phyloP scores from a whole-genome alignment of 1,140 invertebrate genomes.

The Doryteuthis pealeii region DNA sequence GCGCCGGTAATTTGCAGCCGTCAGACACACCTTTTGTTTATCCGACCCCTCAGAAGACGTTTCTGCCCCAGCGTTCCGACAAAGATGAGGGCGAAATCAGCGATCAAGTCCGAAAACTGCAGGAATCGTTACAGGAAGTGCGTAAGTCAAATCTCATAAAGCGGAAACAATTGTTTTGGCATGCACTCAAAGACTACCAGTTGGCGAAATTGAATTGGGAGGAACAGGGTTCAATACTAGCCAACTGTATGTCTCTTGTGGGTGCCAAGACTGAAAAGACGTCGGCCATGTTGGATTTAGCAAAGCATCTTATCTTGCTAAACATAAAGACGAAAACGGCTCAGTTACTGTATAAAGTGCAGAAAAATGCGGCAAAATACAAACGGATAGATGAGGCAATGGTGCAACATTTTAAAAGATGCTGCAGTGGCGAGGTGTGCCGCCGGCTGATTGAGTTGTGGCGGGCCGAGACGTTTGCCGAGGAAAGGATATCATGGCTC shows the following conservation, averaged over 20 bases:
- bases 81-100: neutral
- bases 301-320: neutral
- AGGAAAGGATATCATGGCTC: neutral
- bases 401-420: neutral
- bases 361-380: slow-evolving; percentile 1
- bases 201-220: neutral
- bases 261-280: too few relatives aligned
- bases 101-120: neutral
- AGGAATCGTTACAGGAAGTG: neutral
- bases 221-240: too few relatives aligned
- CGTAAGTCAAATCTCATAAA: neutral
- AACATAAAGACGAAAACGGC: neutral
- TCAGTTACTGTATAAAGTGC: neutral
- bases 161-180: neutral
- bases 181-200: neutral
- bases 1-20: too few relatives aligned
- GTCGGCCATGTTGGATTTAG: neutral
- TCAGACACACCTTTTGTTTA: too few relatives aligned
- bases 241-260: too few relatives aligned
- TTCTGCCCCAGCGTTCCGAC: too few relatives aligned
- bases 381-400: neutral
- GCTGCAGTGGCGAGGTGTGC: neutral
- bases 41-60: neutral
- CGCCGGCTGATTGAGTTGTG: neutral
- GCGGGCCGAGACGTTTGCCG: neutral